phyloP scores from a whole-genome alignment of 92 coral and sea anemone species.

The Porites lobata region DNA sequence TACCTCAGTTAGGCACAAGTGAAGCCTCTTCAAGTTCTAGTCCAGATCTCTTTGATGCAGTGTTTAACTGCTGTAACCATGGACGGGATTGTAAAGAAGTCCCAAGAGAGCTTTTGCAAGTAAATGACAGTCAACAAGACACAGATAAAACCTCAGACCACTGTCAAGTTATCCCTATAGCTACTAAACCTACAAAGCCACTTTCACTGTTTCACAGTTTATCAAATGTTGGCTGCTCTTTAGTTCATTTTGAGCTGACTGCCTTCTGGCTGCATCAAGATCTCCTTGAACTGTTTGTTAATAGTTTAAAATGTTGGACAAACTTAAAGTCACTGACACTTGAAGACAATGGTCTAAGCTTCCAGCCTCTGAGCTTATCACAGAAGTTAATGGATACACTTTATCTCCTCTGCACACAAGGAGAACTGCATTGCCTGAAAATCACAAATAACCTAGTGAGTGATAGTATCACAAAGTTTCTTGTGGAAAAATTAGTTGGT shows the following conservation, averaged over 20 bases:
- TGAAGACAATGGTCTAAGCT: constrained; percentile 26
- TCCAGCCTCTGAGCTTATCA: background rate
- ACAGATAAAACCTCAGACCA: background rate
- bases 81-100: background rate
- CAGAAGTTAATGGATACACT: constrained; percentile 18
- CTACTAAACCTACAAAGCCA: background rate
- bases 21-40: background rate
- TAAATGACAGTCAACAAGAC: background rate
- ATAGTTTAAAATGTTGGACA: background rate
- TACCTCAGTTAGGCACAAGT: background rate
- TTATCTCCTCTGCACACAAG: constrained; percentile 10
- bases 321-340: constrained; percentile 22
- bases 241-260: constrained; percentile 38
- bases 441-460: constrained; percentile 6
- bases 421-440: constrained; percentile 8
- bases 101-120: background rate
- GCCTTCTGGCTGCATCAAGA: constrained; percentile 14
- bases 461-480: background rate
- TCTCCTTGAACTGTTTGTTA: constrained; percentile 1
- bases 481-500: constrained; percentile 17
- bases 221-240: background rate
- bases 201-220: background rate
- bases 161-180: background rate
- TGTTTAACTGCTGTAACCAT: background rate
- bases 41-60: constrained; percentile 34